Evolutionary conservation across 2,797 vertebrate species (phyloP), one percentile per base, ranked within the genome.

Genomic region (Erpetoichthys calabaricus): DNA sequence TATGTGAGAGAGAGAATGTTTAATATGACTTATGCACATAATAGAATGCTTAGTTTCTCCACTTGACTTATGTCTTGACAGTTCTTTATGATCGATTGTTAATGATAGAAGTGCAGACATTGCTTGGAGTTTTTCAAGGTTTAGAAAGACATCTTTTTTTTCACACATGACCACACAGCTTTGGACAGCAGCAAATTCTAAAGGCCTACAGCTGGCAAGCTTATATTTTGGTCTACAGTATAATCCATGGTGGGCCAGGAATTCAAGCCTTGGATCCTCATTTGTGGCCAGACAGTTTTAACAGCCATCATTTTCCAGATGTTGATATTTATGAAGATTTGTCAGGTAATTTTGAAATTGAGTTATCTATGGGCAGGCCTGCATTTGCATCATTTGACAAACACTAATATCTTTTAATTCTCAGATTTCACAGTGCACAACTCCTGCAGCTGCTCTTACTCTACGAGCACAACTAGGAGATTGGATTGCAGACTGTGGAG

Each of bases 101-200:
- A 57, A 72, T 83, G 60, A 59, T 73, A 5, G 69, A 76, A 64
- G 59, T 82, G 25, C 73, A 73, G 65, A 59, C 67, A n/a, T 25
- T 25, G 25, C 25, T 25, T 25, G 25, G 25, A 25, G 73, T 63
- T 6, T 64, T 64, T 55, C 60, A 66, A 3, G 50, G 80, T 42
- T 80, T 84, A 51, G 77, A 80, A 58, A 82, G 82, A 49, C 65
- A 2, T 3, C 72, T 69, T 64, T 81, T n/a, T 81, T 53, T 63
- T 84, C 51, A 49, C 3, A 7, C 49, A 49, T 9, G 9, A 49
- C 9, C 47, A 49, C 47, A 3, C 6, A 49, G 76, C 80, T 50
- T 67, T 81, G 5, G 68, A 80, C 3, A 62, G 75, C 43, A 52
- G 60, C 60, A 75, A 66, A 59, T 83, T 83, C 62, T 74, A 74